Evolutionary conservation across 2,888 invertebrate species (phyloP), one percentile per base, ranked within the genome.

Genomic region (Patella ulyssiponensis): DNA sequence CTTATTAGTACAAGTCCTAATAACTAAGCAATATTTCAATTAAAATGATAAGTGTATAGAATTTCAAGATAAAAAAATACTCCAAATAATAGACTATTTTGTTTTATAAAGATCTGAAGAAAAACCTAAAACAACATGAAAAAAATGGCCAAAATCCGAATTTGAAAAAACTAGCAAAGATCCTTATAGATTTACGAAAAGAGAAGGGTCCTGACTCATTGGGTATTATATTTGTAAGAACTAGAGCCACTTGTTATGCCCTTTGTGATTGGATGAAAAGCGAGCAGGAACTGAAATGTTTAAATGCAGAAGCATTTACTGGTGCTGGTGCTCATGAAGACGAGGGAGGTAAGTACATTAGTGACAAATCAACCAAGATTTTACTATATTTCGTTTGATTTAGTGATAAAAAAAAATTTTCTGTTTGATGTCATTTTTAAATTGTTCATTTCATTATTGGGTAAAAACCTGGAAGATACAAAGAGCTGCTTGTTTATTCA

Each of bases 201-300:
- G 64, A 75, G 12, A 53, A 75, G 15, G 56, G 53, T 3, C 20
- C 44, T 3, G 77, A 73, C 23, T 64, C 64, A 11, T 20, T 64
- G 64, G 64, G 71, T 71, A 70, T 75, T 17, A 70, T 75, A 23
- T 75, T 75, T 44, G 75, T 69, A 7, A 14, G 69, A 20, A 71
- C 75, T 17, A n/a, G 69, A 52, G 70, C 51, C 12, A 70, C 70
- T 4, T 75, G 75, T 27, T 15, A 2, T 15, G 75, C 75, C 27
- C 69, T 75, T n/a, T 69, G 69, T 27, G 54, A 75, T 11, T 75
- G 75, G 75, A 69, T 75, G 27, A 69, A 70, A n/a, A 73, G 76
- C 20, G 76, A 74, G 64, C 3, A 27, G 4, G 69, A 69, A 4
- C 53, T 74, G 44, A 33, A 51, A 51, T 9, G 17, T n/a, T 33